A percentile compares a stretch with the other conserved stretches of the same genome.
Conservation (phyloP, 2,888 invertebrate species). For the Cephus spinipes region DNA sequence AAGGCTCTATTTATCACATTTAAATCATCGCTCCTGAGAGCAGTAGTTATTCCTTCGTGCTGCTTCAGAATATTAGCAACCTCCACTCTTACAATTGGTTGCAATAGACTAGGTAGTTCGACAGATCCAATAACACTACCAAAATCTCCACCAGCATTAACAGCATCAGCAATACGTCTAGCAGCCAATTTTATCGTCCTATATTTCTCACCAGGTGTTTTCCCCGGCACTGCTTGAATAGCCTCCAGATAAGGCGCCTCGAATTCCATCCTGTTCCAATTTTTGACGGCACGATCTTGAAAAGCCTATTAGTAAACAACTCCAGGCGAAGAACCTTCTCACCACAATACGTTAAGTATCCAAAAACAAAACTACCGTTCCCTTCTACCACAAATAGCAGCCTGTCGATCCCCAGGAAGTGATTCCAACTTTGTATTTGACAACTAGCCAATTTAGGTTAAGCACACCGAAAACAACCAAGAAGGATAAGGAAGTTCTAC, state of each 20-base stretch:
- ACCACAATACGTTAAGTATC: background rate
- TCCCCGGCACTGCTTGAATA: constrained; percentile 51
- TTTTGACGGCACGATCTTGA: background rate
- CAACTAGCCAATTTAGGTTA: background rate
- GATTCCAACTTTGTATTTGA: background rate
- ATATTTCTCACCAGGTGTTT: constrained; percentile 46
- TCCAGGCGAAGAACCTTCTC: background rate
- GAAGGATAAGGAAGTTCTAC: background rate
- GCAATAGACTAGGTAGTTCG: constrained; percentile 38
- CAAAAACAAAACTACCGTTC: background rate
- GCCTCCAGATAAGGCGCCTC: constrained; percentile 44
- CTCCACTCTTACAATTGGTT: constrained; percentile 43
- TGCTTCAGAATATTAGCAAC: constrained; percentile 41
- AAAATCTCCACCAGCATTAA: background rate
- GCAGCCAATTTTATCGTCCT: constrained; percentile 39
- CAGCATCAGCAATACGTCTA: constrained; percentile 16
- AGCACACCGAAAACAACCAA: background rate
- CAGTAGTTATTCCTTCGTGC: constrained; percentile 37
- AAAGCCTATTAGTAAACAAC: background rate
- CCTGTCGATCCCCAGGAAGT: background rate
- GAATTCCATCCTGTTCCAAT: constrained; percentile 19
- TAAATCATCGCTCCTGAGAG: constrained; percentile 53
- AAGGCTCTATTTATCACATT: constrained; percentile 49
- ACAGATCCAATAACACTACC: background rate
- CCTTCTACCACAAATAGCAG: background rate